A percentile compares a stretch with the other conserved stretches of the same genome.
Conservation (phyloP, 2,888 invertebrate species). For the Agrotis ipsilon region DNA sequence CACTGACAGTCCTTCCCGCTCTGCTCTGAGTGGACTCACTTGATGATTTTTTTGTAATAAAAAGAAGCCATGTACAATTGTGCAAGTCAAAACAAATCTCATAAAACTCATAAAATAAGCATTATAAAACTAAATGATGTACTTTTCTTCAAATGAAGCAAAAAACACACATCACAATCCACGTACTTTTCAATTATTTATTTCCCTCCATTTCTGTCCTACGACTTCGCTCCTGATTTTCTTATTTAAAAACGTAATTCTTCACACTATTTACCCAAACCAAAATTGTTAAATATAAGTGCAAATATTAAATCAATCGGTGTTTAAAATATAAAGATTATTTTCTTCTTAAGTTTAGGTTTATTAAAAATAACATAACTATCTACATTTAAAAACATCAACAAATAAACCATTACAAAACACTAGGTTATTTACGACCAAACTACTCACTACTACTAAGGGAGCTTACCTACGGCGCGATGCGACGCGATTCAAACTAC, state of each 20-base stretch:
- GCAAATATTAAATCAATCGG: conserved; percentile 25
- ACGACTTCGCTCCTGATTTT: conserved; percentile 2
- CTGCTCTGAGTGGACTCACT: no score
- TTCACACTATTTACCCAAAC: conserved; percentile 43
- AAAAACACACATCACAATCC: conserved; percentile 1
- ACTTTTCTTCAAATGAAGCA: conserved; percentile 26
- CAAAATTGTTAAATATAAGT: conserved; percentile 37
- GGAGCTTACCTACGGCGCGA: no score
- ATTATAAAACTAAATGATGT: conserved; percentile 18
- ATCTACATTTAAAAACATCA: background rate
- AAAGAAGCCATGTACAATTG: no score
- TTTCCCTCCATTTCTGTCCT: conserved; percentile 22
- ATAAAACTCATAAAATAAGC: conserved; percentile 19
- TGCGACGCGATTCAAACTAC: no score
- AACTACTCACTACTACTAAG: conserved; percentile 23
- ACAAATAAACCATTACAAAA: conserved; percentile 9
- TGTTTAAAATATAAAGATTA: conserved; percentile 38
- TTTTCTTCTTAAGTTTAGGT: background rate
- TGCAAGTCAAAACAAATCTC: background rate
- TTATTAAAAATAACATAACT: conserved; percentile 29
- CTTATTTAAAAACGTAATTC: conserved; percentile 7
- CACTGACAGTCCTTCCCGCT: no score
- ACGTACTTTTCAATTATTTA: conserved; percentile 44
- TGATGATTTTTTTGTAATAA: no score
- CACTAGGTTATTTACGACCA: conserved; percentile 18